phyloP scores from a whole-genome alignment of 2,888 invertebrate genomes.

The Melieria crassipennis region DNA sequence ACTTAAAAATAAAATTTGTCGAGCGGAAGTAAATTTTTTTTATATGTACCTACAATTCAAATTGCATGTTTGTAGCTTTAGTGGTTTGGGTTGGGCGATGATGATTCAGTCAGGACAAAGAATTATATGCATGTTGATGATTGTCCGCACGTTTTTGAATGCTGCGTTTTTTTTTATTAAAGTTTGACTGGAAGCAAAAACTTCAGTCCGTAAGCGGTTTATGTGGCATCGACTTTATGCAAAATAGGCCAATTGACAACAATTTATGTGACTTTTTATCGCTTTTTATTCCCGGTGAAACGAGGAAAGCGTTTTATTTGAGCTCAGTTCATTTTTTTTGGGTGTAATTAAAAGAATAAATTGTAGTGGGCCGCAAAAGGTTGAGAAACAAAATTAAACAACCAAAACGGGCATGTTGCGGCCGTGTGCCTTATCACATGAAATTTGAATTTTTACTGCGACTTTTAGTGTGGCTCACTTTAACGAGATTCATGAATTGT shows the following conservation, averaged over 20 bases:
- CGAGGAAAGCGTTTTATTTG: neutral
- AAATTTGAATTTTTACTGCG: neutral
- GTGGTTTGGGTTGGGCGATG: no score
- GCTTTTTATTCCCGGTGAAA: neutral
- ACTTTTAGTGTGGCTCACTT: neutral
- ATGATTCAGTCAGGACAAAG: no score
- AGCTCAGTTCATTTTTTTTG: neutral
- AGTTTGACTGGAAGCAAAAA: no score
- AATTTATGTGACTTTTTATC: conserved; percentile 3
- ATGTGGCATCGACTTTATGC: no score
- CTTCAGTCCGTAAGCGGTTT: no score
- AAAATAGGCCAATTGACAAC: neutral
- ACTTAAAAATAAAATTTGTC: no score
- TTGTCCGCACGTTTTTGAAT: no score
- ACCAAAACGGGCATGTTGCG: neutral
- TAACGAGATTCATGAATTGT: conserved; percentile 9
- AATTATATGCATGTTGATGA: no score
- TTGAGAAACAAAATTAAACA: neutral
- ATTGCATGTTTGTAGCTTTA: no score
- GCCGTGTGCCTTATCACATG: neutral
- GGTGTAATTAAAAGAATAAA: neutral
- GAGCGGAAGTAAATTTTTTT: no score
- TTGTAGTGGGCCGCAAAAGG: neutral
- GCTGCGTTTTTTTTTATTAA: no score
- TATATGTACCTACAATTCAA: no score